A percentile compares a stretch with the other conserved stretches of the same genome.
Evolutionary conservation across 2,888 invertebrate species (phyloP).

Genomic region (Lepidochrysops patricia): DNA sequence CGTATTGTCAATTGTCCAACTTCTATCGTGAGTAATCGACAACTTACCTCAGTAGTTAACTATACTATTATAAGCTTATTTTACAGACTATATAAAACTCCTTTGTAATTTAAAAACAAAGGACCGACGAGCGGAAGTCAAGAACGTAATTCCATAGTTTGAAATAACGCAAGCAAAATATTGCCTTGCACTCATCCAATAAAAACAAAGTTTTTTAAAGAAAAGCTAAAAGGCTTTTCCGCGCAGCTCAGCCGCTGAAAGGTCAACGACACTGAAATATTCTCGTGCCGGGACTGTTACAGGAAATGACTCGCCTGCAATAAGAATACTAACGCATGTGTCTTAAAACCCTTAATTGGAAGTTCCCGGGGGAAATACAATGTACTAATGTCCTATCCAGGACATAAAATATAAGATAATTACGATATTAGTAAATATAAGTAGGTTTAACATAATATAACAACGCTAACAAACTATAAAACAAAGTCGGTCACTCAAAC

Average conservation of each 20-base stretch:
- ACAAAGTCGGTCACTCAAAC: too few relatives aligned
- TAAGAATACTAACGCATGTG: constrained; percentile 23
- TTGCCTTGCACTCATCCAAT: constrained; percentile 18
- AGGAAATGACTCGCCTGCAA: constrained; percentile 28
- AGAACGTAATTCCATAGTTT: constrained; percentile 10
- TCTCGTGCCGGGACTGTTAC: constrained; percentile 27
- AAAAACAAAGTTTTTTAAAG: constrained; percentile 23
- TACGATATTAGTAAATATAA: neutral
- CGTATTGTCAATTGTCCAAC: too few relatives aligned
- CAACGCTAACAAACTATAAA: too few relatives aligned
- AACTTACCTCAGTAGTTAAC: too few relatives aligned
- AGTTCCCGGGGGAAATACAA: constrained; percentile 11
- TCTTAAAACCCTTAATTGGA: constrained; percentile 12
- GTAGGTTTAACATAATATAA: too few relatives aligned
- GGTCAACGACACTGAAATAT: constrained; percentile 29
- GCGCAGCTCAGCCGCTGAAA: constrained; percentile 26
- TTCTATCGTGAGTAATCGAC: too few relatives aligned
- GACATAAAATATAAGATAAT: neutral
- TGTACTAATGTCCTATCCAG: neutral
- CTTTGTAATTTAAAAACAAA: constrained; percentile 6
- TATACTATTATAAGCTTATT: neutral
- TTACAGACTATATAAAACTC: constrained; percentile 4
- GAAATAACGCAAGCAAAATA: constrained; percentile 10
- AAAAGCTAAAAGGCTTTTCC: constrained; percentile 26
- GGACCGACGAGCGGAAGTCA: constrained; percentile 8